Conservation (phyloP, 92 coral and sea anemone genomes). For the Porites evermanni region DNA sequence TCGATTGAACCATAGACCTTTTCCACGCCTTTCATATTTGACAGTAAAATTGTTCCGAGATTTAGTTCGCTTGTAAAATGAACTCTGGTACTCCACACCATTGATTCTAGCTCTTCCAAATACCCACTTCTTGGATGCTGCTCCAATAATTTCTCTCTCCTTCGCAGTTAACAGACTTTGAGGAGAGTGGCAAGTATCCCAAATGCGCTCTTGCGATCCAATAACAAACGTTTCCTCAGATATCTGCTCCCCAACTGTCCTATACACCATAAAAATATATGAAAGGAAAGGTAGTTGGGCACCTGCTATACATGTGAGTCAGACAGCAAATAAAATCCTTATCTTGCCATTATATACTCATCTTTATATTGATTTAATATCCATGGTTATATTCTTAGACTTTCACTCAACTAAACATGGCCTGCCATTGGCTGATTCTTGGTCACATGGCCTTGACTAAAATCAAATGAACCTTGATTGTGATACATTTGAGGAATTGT, state of each 20-base stretch:
- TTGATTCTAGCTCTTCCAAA: constrained; percentile 5
- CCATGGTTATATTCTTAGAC: too few relatives aligned
- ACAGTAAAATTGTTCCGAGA: constrained; percentile 36
- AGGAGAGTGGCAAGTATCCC: neutral
- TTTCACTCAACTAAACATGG: too few relatives aligned
- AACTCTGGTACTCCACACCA: constrained; percentile 41
- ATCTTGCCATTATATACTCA: too few relatives aligned
- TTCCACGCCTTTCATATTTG: neutral
- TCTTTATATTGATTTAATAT: too few relatives aligned
- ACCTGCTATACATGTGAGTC: too few relatives aligned
- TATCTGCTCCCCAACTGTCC: constrained; percentile 37
- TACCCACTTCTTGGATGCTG: constrained; percentile 12
- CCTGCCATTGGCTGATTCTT: too few relatives aligned
- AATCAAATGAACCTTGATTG: too few relatives aligned
- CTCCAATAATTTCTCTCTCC: constrained; percentile 35
- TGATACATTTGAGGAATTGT: too few relatives aligned
- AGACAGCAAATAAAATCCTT: too few relatives aligned
- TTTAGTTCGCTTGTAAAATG: too few relatives aligned
- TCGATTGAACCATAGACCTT: constrained; percentile 21
- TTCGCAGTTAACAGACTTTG: neutral
- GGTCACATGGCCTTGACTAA: too few relatives aligned
- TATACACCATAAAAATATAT: neutral
- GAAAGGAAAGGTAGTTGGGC: neutral
- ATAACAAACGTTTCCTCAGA: constrained; percentile 3
- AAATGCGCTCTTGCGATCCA: constrained; percentile 24